phyloP scores from a whole-genome alignment of 1,140 invertebrate species.

The Drosophila ficusphila region DNA sequence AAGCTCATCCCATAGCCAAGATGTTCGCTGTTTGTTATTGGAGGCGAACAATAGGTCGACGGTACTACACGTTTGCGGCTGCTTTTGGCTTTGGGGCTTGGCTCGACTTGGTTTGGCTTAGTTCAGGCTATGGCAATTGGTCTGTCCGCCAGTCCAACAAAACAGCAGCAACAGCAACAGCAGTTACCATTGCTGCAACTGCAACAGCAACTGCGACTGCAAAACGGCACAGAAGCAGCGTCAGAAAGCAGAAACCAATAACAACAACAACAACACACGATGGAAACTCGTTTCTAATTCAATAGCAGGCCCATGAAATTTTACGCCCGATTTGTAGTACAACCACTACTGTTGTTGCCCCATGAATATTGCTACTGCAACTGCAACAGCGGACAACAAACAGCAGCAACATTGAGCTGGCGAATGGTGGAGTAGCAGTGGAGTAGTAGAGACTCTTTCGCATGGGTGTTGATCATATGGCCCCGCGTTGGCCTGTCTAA shows the following conservation, averaged over 20 bases:
- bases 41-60: constrained; percentile 69
- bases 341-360: constrained; percentile 75
- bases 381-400: no score
- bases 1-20: constrained; percentile 10
- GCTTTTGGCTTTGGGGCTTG: constrained; percentile 67
- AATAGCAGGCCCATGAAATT: constrained; percentile 84
- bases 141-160: not conserved
- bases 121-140: constrained; percentile 4
- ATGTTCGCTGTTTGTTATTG: constrained; percentile 1
- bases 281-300: constrained; percentile 82
- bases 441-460: constrained; percentile 10
- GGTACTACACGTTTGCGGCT: constrained; percentile 55
- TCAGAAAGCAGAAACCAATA: constrained; percentile 45
- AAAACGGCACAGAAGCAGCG: constrained; percentile 46
- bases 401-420: constrained; percentile 7
- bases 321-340: constrained; percentile 83
- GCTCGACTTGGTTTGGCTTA: constrained; percentile 37
- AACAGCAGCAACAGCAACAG: constrained; percentile 3
- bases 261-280: constrained; percentile 35
- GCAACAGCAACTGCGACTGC: constrained; percentile 7
- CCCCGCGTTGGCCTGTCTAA: constrained; percentile 18
- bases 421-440: constrained; percentile 3
- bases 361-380: constrained; percentile 40
- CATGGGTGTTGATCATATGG: constrained; percentile 40
- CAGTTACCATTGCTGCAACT: constrained; percentile 30